Percentiles rank a stretch among this genome's conserved stretches.
phyloP scores from a whole-genome alignment of 2,113 vertebrate species.

The Pleuronectes platessa region DNA sequence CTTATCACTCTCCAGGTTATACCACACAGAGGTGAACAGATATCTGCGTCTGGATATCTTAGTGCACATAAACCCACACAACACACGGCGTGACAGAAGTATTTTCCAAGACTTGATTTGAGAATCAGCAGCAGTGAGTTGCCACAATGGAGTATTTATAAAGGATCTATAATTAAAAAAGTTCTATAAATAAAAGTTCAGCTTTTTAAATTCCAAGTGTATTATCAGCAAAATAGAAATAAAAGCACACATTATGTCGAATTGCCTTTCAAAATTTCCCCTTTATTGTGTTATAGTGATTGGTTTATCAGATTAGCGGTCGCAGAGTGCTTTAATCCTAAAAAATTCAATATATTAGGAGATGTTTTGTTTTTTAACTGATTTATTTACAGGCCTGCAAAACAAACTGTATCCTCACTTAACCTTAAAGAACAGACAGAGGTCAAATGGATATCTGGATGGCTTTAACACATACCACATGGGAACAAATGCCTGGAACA shows the following conservation, averaged over 20 bases:
- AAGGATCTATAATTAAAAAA: background rate
- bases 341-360: background rate
- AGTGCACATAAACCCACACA: background rate
- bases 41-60: background rate
- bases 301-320: background rate
- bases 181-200: background rate
- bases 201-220: background rate
- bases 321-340: background rate
- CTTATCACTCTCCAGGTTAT: slow-evolving; percentile 8
- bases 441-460: background rate
- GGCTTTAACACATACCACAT: background rate
- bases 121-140: background rate
- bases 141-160: background rate
- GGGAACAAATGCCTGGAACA: background rate
- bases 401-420: background rate
- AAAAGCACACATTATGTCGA: background rate
- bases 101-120: background rate
- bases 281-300: background rate
- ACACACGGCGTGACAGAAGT: background rate
- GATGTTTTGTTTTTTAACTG: background rate
- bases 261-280: background rate
- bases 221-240: background rate
- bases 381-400: background rate
- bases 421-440: background rate
- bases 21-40: background rate